Base-by-base conservation (phyloP, 2,888 invertebrate species). In the Seira musarum region DNA sequence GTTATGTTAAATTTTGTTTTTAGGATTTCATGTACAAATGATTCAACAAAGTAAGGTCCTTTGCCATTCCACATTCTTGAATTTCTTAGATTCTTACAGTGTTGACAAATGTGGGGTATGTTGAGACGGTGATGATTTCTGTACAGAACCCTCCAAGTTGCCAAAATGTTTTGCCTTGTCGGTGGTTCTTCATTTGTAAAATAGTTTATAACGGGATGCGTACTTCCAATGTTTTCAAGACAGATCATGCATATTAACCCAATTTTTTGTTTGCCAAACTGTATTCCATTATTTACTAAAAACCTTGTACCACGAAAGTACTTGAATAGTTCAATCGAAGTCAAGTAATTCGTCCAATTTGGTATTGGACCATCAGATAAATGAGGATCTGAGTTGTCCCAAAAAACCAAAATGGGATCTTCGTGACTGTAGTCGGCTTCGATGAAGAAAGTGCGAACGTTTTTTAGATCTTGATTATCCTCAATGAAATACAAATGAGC, bases 191-290 rank as follows among this genome's bases (percentile, higher is more conserved):
- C n/a, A 8, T 30, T 30, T 8, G 2, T 30, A 5, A 53, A 53
- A 15, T 53, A 53, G 53, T 13, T 53, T 3, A 53, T 13, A 3
- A 53, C 15, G 17, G 53, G 53, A 53, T 53, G 13, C 2, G 3
- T 53, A 53, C 15, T 53, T 13, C 53, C 53, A 13, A 53, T n/a
- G 17, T 13, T 53, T n/a, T 13, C 13, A 8, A 53, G 13, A 49
- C 71, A 72, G 13, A 72, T 72, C 64, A 49, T 64, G 64, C 71
- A 72, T 15, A 72, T 24, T 8, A 72, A 1, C 0, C 19, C 71
- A 10, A 72, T 25, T 1, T 30, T 6, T 72, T 70, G 70, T n/a
- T n/a, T 13, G 2, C 3, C 19, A 24, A 10, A 1, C 30, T 57
- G 0, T n/a, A 64, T 46, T 15, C 63, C 71, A n/a, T 15, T 22